Percentiles rank a stretch among this genome's conserved stretches.
These are phyloP conservation scores for Campoplex capitator DNA, from an alignment of 2,888 invertebrate species.

Conservation along the genomic window DNA sequence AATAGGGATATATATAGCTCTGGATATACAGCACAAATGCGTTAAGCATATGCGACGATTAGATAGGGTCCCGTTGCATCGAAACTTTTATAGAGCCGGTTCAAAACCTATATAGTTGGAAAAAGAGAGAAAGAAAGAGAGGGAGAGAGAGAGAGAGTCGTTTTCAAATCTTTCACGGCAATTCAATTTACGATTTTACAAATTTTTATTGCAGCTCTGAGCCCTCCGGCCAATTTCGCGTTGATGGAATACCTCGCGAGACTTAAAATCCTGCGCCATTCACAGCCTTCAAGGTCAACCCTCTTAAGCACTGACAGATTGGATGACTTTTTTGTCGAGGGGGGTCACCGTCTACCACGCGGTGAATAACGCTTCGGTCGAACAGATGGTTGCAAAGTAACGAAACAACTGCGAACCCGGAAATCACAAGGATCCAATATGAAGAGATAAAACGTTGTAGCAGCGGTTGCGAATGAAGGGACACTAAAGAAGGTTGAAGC, in stretches of 20 bases:
- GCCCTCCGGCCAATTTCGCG: background rate
- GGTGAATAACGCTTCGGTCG: conserved; percentile 42
- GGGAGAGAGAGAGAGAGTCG: background rate
- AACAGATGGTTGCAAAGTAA: conserved; percentile 46
- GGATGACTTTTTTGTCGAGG: conserved; percentile 10
- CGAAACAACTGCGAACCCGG: conserved; percentile 21
- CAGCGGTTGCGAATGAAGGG: background rate
- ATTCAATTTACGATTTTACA: background rate
- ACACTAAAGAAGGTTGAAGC: conserved; percentile 7
- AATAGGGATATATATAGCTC: background rate
- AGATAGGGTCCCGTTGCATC: conserved; percentile 52
- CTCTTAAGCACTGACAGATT: conserved; percentile 9
- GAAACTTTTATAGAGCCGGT: conserved; percentile 59
- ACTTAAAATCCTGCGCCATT: background rate
- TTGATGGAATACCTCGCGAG: background rate
- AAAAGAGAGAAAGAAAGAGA: background rate
- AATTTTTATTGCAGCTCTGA: conserved; percentile 8
- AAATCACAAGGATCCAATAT: conserved; percentile 25
- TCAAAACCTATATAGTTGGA: conserved; percentile 28
- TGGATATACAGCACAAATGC: conserved; percentile 16
- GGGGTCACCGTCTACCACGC: background rate
- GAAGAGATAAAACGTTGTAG: background rate
- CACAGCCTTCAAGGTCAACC: conserved; percentile 7
- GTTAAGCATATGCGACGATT: conserved; percentile 36
- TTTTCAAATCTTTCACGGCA: background rate